Conservation (phyloP, 2,888 invertebrate genomes). For the Caenorhabditis sp. region DNA sequence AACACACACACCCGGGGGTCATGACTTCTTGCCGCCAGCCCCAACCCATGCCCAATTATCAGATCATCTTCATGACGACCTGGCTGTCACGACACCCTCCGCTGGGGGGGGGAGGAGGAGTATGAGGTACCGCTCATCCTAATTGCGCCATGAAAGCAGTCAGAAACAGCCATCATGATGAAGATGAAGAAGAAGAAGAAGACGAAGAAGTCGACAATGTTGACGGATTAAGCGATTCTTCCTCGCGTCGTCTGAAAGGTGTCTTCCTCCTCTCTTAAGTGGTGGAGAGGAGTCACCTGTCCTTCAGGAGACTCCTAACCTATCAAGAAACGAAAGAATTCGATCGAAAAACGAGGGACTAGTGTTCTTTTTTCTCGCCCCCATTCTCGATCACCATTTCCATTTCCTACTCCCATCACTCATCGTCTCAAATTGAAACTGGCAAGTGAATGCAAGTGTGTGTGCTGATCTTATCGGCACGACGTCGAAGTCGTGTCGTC, state of each 20-base stretch:
- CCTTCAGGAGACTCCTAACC: not conserved
- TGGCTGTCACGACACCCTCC: slow-evolving; percentile 55
- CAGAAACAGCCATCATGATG: slow-evolving; percentile 1
- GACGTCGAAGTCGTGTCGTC: slow-evolving; percentile 12
- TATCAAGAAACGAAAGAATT: too few species aligned
- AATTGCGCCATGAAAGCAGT: slow-evolving; percentile 43
- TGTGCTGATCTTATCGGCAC: slow-evolving; percentile 40
- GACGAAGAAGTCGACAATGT: slow-evolving; percentile 60
- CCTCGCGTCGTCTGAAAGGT: slow-evolving; percentile 31
- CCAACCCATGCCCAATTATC: slow-evolving; percentile 55
- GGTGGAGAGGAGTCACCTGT: slow-evolving; percentile 46
- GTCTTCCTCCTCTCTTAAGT: slow-evolving; percentile 34
- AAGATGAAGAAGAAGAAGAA: not conserved
- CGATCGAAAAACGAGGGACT: slow-evolving; percentile 7
- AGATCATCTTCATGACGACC: slow-evolving; percentile 60
- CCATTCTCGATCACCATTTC: not conserved
- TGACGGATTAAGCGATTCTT: slow-evolving; percentile 63
- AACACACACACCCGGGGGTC: slow-evolving; percentile 29
- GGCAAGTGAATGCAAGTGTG: slow-evolving; percentile 55
- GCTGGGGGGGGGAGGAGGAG: not conserved
- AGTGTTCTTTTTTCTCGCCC: slow-evolving; percentile 21
- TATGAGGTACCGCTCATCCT: slow-evolving; percentile 50
- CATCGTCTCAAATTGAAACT: slow-evolving; percentile 58
- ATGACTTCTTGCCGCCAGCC: slow-evolving; percentile 47
- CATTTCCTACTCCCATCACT: slow-evolving; percentile 40